Conservation (phyloP, 2,888 invertebrate genomes). For the Sialis lutaria region DNA sequence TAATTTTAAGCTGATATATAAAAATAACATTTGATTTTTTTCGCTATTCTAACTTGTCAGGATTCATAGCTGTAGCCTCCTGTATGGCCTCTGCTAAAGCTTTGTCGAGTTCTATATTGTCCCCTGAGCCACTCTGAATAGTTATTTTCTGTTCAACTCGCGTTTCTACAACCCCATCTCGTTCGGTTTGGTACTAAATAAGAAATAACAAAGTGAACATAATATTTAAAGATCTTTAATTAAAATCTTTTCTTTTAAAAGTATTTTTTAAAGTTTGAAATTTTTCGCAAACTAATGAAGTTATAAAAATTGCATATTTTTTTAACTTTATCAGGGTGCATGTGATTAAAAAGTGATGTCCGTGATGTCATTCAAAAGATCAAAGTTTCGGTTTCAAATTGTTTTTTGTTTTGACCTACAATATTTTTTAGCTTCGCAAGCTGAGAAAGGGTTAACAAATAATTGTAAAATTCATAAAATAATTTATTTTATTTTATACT, state of each 20-base stretch:
- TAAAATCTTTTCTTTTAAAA: background rate
- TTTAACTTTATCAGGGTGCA: no score
- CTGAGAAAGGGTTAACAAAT: constrained; percentile 1
- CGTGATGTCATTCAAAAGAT: no score
- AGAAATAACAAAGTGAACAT: constrained; percentile 4
- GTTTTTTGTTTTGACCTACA: no score
- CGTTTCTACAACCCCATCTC: constrained; percentile 93
- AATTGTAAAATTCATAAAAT: background rate
- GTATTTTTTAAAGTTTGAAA: no score
- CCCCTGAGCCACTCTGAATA: constrained; percentile 78
- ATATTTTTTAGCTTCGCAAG: no score
- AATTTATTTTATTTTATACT: constrained; percentile 26
- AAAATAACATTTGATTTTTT: no score
- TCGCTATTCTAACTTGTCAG: constrained; percentile 41
- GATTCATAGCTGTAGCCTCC: constrained; percentile 98
- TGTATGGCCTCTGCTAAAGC: constrained; percentile 93
- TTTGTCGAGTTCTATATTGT: constrained; percentile 94
- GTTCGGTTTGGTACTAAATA: constrained; percentile 87
- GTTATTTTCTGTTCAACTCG: constrained; percentile 97
- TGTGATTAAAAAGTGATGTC: no score
- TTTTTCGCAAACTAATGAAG: no score
- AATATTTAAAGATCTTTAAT: background rate
- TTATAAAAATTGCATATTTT: no score
- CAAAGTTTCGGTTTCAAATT: background rate
- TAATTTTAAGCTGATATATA: no score